phyloP scores from a whole-genome alignment of 2,797 vertebrate genomes.

The Liparis tanakae region DNA sequence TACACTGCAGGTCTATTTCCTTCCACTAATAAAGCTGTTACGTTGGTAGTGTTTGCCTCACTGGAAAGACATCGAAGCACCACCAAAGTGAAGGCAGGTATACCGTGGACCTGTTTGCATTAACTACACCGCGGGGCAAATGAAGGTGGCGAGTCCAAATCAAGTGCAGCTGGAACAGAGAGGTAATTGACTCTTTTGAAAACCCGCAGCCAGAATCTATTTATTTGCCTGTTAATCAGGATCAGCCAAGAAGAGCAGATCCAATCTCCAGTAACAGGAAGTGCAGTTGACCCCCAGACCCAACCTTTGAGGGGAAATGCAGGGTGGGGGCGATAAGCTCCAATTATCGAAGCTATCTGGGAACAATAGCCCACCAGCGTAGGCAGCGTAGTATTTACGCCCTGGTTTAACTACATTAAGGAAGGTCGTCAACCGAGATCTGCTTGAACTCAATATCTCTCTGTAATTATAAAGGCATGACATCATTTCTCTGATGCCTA shows the following conservation, averaged over 20 bases:
- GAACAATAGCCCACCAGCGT: conserved; percentile 30
- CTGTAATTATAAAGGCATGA: conserved; percentile 50
- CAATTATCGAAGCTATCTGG: conserved; percentile 41
- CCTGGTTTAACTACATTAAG: conserved; percentile 53
- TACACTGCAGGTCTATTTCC: conserved; percentile 4
- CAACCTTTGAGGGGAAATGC: conserved; percentile 35
- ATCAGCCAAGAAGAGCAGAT: conserved; percentile 36
- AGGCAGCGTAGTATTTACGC: conserved; percentile 20
- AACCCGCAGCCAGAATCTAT: conserved; percentile 48
- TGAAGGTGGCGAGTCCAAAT: conserved; percentile 17
- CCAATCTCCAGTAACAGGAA: conserved; percentile 63
- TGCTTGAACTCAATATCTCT: conserved; percentile 48
- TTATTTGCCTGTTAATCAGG: conserved; percentile 62
- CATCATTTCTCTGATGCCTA: conserved; percentile 37
- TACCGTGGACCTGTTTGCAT: conserved; percentile 16
- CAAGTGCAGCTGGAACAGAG: conserved; percentile 38
- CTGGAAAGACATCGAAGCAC: neutral
- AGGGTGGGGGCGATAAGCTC: conserved; percentile 38
- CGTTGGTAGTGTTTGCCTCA: neutral
- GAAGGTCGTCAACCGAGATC: conserved; percentile 41
- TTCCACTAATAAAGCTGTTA: conserved; percentile 12
- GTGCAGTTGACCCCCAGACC: conserved; percentile 26
- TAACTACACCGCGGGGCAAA: neutral
- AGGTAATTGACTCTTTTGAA: conserved; percentile 61
- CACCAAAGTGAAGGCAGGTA: conserved; percentile 22